Percentiles rank a stretch among this genome's conserved stretches.
These are phyloP conservation scores for Apodemus sylvaticus DNA, from an alignment of 2,113 vertebrate species.

Conservation along the genomic window DNA sequence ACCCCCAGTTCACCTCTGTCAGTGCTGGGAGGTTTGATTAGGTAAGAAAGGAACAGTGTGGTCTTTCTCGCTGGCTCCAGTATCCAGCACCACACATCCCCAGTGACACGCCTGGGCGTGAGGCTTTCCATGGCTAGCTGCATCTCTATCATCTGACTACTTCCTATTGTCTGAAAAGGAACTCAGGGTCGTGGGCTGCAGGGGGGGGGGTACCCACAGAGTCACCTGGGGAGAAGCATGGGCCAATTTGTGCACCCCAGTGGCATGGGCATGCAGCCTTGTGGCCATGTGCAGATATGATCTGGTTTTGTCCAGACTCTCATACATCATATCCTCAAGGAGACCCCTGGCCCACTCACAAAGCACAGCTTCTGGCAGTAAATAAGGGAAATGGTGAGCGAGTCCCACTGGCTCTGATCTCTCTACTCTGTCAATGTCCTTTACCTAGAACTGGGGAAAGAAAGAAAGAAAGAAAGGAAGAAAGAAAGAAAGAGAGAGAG, in stretches of 20 bases:
- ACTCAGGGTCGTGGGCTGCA: background rate
- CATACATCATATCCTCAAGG: background rate
- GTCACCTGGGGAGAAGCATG: background rate
- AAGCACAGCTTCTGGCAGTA: constrained; percentile 8
- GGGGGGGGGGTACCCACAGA: background rate
- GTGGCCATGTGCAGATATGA: fast-evolving
- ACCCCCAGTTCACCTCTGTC: constrained; percentile 77
- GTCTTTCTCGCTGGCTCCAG: constrained; percentile 56
- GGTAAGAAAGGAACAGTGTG: constrained; percentile 63
- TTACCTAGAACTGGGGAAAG: background rate
- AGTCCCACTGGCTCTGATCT: background rate
- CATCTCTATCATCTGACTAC: background rate
- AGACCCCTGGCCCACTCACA: background rate
- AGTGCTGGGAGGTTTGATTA: constrained; percentile 69
- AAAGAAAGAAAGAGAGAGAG: too few species aligned
- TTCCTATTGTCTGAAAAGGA: background rate
- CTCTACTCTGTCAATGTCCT: background rate
- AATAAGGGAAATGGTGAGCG: background rate
- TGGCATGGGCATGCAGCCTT: background rate
- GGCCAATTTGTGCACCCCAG: background rate
- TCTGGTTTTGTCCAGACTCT: background rate
- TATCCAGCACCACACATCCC: background rate
- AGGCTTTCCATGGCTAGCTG: background rate
- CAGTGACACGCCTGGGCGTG: constrained; percentile 52
- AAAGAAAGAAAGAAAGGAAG: too few species aligned